Evolutionary conservation across 2,888 invertebrate genomes (phyloP).

Genomic region (Diadegma fenestrale): DNA sequence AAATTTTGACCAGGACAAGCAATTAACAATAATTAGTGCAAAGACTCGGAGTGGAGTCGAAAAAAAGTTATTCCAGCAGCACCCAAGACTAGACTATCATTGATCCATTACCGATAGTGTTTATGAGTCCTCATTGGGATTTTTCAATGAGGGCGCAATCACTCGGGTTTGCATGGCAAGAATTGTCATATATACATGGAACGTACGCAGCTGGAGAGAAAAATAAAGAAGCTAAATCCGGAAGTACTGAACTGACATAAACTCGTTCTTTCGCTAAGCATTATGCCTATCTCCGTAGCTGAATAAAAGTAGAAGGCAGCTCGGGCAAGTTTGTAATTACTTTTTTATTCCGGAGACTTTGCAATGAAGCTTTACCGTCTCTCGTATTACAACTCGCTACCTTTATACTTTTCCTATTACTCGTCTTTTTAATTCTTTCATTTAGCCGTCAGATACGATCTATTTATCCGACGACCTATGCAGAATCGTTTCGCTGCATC

Average conservation of each 20-base stretch:
- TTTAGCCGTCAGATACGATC: slow-evolving; percentile 12
- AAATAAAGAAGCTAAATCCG: not conserved
- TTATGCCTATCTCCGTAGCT: slow-evolving; percentile 49
- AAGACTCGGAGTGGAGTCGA: too few relatives aligned
- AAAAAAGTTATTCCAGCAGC: too few relatives aligned
- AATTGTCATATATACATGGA: not conserved
- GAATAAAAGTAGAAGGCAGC: slow-evolving; percentile 48
- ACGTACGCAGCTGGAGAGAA: not conserved
- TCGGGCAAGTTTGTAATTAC: slow-evolving; percentile 70
- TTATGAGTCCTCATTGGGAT: too few relatives aligned
- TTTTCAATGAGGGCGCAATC: not conserved
- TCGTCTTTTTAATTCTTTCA: slow-evolving; percentile 46
- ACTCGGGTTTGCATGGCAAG: not conserved
- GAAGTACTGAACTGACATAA: not conserved
- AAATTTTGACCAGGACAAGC: too few relatives aligned
- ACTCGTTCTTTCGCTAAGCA: slow-evolving; percentile 32
- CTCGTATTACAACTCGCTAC: slow-evolving; percentile 65
- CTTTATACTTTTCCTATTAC: slow-evolving; percentile 55
- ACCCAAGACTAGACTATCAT: too few relatives aligned
- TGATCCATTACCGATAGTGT: too few relatives aligned
- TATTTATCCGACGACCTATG: slow-evolving; percentile 4
- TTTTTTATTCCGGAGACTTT: slow-evolving; percentile 71
- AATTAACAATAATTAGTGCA: too few relatives aligned
- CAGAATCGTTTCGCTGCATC: not conserved
- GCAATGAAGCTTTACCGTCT: slow-evolving; percentile 65